Base-by-base conservation (phyloP, 2,888 invertebrate species). In the Limenitis camilla region DNA sequence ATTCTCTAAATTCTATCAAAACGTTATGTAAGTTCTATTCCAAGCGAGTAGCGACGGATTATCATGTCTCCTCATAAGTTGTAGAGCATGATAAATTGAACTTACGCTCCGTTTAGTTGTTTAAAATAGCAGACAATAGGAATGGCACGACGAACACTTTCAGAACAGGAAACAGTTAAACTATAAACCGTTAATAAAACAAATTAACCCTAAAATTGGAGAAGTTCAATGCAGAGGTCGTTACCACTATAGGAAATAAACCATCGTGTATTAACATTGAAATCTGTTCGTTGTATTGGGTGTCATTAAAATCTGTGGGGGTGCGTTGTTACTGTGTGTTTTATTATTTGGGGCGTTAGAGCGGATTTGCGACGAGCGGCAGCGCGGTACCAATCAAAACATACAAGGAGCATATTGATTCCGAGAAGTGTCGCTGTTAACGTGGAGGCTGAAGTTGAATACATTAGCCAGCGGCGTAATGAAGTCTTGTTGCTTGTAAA, bases 351-450 rank as follows among this genome's bases (percentile, higher is more conserved):
- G 61, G 45, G 53, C 63, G 63, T 76, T 78, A 72, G 76, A 76
- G 69, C 66, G 67, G 65, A 63, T 71, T 78, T 73, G 67, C 66
- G 64, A 72, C 69, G 73, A 60, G 64, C 61, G 60, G 60, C 61
- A 58, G 61, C 65, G 69, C 71, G 73, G 69, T 71, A 78, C 83
- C 84, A 86, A 86, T 87, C 87, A 87, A 87, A 87, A 87, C 87
- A 86, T 86, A 86, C 87, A 85, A 84, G 84, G 82, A 86, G 83
- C 86, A 84, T 87, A 87, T 87, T 87, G 87, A 87, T 87, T 87
- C 87, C 81, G 84, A 86, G 87, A 87, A 87, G 87, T 87, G 87
- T 87, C 87, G 85, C 84, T 85, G 87, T 86, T 85, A 86, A 84
- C 87, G 85, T 84, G 83, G 78, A 85, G 86, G 85, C 85, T 86